These are phyloP conservation scores for Festucalex cinctus DNA, from an alignment of 2,113 vertebrate species.

Conservation along the genomic window DNA sequence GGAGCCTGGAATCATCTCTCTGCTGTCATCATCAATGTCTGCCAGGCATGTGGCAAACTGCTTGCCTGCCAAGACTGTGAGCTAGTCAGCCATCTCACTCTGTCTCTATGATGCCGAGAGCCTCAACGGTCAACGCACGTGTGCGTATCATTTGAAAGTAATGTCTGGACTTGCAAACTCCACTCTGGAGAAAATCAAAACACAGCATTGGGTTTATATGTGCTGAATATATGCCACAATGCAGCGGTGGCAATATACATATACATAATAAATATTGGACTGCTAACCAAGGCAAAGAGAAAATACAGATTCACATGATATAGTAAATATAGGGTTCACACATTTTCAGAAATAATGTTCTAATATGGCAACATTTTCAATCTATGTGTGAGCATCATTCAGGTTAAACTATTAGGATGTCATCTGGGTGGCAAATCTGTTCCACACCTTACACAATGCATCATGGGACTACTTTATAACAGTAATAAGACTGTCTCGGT, in stretches of 20 bases:
- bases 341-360: not conserved
- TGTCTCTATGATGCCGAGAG: conserved; percentile 10
- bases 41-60: conserved; percentile 51
- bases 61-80: conserved; percentile 43
- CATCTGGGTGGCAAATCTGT: not conserved
- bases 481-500: not conserved
- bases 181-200: conserved; percentile 7
- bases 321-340: not conserved
- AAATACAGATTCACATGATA: not conserved
- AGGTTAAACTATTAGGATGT: not conserved
- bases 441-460: not conserved
- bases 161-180: conserved; percentile 27
- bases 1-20: conserved; percentile 47
- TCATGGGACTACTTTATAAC: not conserved
- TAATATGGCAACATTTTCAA: not conserved
- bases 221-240: not conserved
- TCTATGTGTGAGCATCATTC: not conserved
- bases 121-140: conserved; percentile 17
- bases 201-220: not conserved
- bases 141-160: conserved; percentile 46
- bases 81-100: conserved; percentile 21
- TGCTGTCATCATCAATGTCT: conserved; percentile 59
- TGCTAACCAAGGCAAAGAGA: not conserved
- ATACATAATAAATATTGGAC: not conserved
- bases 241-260: not conserved